Base-by-base conservation (phyloP, 2,888 invertebrate genomes). In the Hyposoter didymator region DNA sequence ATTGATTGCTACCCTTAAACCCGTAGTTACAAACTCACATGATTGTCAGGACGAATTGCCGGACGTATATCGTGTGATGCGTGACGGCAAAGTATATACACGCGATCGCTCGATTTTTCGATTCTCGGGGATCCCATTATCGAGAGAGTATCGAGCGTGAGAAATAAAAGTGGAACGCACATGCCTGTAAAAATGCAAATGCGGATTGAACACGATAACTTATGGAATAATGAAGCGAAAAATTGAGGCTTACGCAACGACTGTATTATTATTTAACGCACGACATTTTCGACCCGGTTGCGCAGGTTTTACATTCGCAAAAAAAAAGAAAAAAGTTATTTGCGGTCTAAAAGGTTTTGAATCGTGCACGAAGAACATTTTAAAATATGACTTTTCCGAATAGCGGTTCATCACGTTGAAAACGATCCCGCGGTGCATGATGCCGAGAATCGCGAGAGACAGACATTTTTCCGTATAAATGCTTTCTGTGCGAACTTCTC, bases 1-100 rank as follows among this genome's bases (percentile, higher is more conserved):
- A 84, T 82, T 82, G 82, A 84, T 84, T 74, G 73, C 84, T 82
- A 84, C 84, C 82, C 81, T 79, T 82, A 69, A 85, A 78, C 85
- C 82, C 55, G 52, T 67, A 75, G 85, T 78, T 85, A n/a, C n/a
- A 79, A 55, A 80, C 73, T 73, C 49, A 62, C 66, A 66, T 66
- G 73, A 14, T n/a, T 47, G 78, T 70, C 78, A 72, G 19, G 22
- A n/a, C n/a, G n/a, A 35, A 62, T 32, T n/a, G 49, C 39, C 43
- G 39, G 8, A 35, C 7, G 10, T 35, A 52, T 69, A 32, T 62
- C 39, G 19, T 64, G 49, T 64, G 49, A 8, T 62, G 64, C 52
- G 43, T 47, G 72, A 8, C 72, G n/a, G 14, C 62, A 45, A 2
- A 28, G 39, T 69, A 32, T 69, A 32, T 39, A 35, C 28, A 35